phyloP scores from a whole-genome alignment of 2,888 invertebrate species.

The Altica lythri region DNA sequence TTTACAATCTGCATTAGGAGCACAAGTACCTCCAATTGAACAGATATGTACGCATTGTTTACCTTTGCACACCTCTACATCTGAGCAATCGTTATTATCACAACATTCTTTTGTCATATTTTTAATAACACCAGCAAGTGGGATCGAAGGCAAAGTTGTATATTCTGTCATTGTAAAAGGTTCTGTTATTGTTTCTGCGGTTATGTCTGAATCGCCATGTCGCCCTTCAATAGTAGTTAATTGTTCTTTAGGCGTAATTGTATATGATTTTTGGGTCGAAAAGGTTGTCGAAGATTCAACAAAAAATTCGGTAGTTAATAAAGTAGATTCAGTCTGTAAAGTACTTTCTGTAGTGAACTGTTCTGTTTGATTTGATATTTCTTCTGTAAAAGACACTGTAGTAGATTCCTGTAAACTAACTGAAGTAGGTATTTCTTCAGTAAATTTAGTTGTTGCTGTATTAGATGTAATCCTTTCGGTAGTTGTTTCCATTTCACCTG shows the following conservation, averaged over 20 bases:
- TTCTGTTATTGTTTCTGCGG: slow-evolving; percentile 13
- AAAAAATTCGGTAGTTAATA: neutral
- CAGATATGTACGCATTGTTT: slow-evolving; percentile 70
- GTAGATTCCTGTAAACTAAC: too few relatives aligned
- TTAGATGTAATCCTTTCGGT: slow-evolving; percentile 18
- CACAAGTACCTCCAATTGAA: slow-evolving; percentile 61
- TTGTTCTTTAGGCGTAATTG: too few relatives aligned
- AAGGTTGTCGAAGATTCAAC: neutral
- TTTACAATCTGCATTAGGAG: slow-evolving; percentile 65
- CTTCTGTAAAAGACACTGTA: neutral
- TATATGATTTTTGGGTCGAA: too few relatives aligned
- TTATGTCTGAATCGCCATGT: slow-evolving; percentile 6
- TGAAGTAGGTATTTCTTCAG: slow-evolving; percentile 1
- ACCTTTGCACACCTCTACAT: slow-evolving; percentile 66
- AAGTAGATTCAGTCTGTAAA: neutral
- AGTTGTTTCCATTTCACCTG: neutral
- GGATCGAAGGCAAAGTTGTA: slow-evolving; percentile 26
- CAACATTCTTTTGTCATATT: slow-evolving; percentile 62
- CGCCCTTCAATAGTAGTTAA: neutral
- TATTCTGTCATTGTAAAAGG: slow-evolving; percentile 5
- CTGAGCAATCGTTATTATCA: slow-evolving; percentile 66
- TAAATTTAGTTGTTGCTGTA: neutral
- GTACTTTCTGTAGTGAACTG: neutral
- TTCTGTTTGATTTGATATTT: neutral
- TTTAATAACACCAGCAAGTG: too few relatives aligned